Evolutionary conservation across 2,113 vertebrate genomes (phyloP).

Genomic region (Penelope pileata): DNA sequence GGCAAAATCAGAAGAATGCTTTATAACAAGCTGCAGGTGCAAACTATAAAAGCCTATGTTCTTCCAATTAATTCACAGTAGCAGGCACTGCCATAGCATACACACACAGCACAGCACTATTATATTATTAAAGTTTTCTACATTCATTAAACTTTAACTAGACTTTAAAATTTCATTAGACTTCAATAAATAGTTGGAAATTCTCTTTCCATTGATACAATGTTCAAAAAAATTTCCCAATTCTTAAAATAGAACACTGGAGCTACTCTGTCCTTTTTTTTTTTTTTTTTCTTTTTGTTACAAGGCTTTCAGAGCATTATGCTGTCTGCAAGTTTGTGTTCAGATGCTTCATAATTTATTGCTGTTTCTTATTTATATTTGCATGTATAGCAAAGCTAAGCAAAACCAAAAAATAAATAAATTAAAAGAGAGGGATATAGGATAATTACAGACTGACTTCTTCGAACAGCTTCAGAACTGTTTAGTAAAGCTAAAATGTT

Average conservation of each 20-base stretch:
- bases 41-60: background rate
- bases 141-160: background rate
- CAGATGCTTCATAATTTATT: conserved; percentile 13
- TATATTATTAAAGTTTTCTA: background rate
- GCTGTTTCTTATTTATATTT: background rate
- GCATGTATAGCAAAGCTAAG: background rate
- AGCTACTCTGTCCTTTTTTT: background rate
- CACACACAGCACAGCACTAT: background rate
- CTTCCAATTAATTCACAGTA: background rate
- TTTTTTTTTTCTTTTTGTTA: no score
- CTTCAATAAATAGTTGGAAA: background rate
- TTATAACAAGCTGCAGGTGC: background rate
- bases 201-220: background rate
- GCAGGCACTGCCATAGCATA: background rate
- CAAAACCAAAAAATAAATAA: background rate
- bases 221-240: background rate
- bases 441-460: background rate
- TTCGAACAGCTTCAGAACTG: conserved; percentile 2
- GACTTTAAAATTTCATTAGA: background rate
- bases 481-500: background rate
- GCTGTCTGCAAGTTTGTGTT: background rate
- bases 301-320: background rate
- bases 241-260: background rate
- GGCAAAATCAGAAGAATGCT: background rate
- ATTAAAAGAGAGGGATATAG: background rate